Evolutionary conservation across 1,140 invertebrate genomes (phyloP).

Genomic region (Periplaneta americana): DNA sequence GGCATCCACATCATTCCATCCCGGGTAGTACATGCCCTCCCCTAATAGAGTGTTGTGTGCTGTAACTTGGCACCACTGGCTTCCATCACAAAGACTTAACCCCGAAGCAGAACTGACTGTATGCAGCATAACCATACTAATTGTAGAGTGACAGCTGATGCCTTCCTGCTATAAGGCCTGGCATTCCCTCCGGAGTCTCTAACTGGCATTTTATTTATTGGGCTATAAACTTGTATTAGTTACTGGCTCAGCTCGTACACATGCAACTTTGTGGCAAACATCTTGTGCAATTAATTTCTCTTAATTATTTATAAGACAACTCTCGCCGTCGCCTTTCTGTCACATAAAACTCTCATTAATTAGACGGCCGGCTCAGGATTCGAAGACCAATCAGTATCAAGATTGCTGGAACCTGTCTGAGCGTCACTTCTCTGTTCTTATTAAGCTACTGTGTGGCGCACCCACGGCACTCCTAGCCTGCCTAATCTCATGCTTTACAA

Average conservation of each 20-base stretch:
- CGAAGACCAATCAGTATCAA: neutral
- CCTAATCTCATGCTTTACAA: no score
- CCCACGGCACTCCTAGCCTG: neutral
- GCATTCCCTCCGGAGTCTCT: no score
- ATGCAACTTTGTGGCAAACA: neutral
- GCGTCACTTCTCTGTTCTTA: neutral
- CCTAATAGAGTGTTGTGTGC: no score
- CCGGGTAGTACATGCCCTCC: no score
- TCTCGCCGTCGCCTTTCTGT: neutral
- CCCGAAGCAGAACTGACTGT: no score
- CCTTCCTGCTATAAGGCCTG: no score
- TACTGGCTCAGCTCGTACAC: neutral
- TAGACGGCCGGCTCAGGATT: neutral
- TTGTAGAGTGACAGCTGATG: no score
- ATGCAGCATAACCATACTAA: no score
- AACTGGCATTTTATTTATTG: neutral
- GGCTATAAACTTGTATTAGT: neutral
- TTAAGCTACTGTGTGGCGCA: neutral
- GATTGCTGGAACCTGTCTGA: neutral
- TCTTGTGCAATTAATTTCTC: neutral
- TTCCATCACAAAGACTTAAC: no score
- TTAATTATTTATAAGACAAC: neutral
- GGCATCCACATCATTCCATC: no score
- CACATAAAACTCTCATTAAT: neutral
- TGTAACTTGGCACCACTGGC: no score